Conservation (phyloP, 2,797 vertebrate genomes). For the Sebastiscus albofasciatus region DNA sequence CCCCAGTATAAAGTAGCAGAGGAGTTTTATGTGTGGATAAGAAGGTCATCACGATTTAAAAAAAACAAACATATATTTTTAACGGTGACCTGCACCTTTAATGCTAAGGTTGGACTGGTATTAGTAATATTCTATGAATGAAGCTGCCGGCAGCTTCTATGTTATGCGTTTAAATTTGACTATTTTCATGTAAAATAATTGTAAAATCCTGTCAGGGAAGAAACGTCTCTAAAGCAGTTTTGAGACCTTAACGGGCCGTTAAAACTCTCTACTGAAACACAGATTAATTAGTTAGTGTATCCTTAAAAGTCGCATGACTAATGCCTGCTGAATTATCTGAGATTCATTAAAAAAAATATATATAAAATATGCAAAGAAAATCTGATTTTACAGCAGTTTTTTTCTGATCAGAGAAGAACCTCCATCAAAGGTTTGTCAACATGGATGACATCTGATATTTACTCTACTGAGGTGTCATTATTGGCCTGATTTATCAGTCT, state of each 20-base stretch:
- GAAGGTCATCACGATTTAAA: not conserved
- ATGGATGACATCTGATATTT: not conserved
- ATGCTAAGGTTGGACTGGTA: not conserved
- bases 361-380: not conserved
- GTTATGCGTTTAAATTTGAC: not conserved
- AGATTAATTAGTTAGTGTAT: not conserved
- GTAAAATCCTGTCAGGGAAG: not conserved
- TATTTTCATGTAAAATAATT: not conserved
- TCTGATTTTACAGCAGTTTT: not conserved
- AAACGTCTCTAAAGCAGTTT: not conserved
- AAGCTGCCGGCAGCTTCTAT: not conserved
- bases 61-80: not conserved
- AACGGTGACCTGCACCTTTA: not conserved
- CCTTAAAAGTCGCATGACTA: not conserved
- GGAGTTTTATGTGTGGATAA: not conserved
- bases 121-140: not conserved
- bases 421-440: not conserved
- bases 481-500: not conserved
- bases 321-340: not conserved
- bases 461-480: not conserved
- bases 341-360: accelerated
- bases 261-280: not conserved
- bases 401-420: not conserved
- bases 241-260: not conserved
- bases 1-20: not conserved